These are phyloP conservation scores for Calliopsis andreniformis DNA, from an alignment of 1,140 invertebrate species.

Conservation along the genomic window DNA sequence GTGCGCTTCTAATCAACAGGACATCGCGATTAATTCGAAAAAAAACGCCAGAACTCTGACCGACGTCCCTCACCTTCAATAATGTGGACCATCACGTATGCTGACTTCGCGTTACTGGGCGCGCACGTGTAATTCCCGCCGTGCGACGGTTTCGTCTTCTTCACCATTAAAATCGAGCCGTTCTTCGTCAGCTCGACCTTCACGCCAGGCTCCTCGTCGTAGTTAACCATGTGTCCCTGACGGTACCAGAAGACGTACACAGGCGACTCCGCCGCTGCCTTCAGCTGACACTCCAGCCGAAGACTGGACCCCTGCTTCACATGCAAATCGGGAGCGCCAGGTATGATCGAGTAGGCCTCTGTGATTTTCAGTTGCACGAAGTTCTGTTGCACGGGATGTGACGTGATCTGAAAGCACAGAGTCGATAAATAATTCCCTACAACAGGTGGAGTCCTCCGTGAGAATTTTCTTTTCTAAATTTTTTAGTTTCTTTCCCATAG, in stretches of 20 bases:
- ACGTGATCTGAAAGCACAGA: constrained; percentile 71
- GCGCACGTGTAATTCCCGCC: constrained; percentile 87
- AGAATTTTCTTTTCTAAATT: too few relatives aligned
- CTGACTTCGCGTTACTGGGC: constrained; percentile 86
- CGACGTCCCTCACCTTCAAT: constrained; percentile 78
- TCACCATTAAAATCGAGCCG: constrained; percentile 82
- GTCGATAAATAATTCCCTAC: not conserved
- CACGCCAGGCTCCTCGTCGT: constrained; percentile 83
- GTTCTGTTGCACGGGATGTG: constrained; percentile 76
- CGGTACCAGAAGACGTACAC: constrained; percentile 92
- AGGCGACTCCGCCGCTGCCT: constrained; percentile 87
- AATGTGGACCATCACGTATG: constrained; percentile 87
- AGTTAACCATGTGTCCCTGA: constrained; percentile 88
- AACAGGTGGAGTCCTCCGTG: too few relatives aligned
- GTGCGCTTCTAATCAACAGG: too few relatives aligned
- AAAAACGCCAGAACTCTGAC: too few relatives aligned
- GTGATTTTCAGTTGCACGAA: constrained; percentile 76
- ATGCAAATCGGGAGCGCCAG: constrained; percentile 88
- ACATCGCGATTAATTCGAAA: too few relatives aligned
- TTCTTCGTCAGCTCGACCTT: constrained; percentile 79
- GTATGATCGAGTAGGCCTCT: constrained; percentile 89
- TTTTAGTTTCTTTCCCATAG: too few relatives aligned
- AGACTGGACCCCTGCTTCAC: constrained; percentile 88
- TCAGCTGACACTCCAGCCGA: constrained; percentile 87
- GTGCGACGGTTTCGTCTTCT: constrained; percentile 83